Conservation (phyloP, 1,140 invertebrate species). For the Dolichoris vasculosae region DNA sequence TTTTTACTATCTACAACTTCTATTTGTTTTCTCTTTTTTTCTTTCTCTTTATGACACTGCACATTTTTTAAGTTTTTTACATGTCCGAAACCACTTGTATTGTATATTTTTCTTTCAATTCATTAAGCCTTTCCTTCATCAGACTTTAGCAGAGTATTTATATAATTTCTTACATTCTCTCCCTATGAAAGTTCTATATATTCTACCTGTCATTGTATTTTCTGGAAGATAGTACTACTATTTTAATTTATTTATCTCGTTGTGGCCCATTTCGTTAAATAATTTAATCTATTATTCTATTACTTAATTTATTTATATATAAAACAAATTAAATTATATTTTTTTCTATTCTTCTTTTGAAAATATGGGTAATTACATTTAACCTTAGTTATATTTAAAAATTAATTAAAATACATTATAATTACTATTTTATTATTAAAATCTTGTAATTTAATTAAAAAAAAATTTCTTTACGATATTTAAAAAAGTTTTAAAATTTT, state of each 20-base stretch:
- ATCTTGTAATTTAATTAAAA: too few relatives aligned
- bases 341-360: too few relatives aligned
- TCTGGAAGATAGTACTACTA: neutral
- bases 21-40: too few relatives aligned
- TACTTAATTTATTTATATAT: too few relatives aligned
- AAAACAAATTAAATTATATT: too few relatives aligned
- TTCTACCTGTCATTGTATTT: constrained; percentile 19
- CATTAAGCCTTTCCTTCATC: constrained; percentile 40
- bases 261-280: constrained; percentile 46
- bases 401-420: too few relatives aligned
- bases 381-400: too few relatives aligned
- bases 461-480: too few relatives aligned
- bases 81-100: neutral
- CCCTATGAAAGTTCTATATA: neutral
- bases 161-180: neutral
- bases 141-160: neutral
- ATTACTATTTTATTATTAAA: too few relatives aligned
- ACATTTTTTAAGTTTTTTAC: neutral
- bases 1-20: too few relatives aligned
- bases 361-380: too few relatives aligned
- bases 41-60: neutral
- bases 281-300: constrained; percentile 48
- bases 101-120: constrained; percentile 13
- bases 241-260: constrained; percentile 43
- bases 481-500: too few relatives aligned